phyloP scores from a whole-genome alignment of 2,113 vertebrate genomes.

The Etheostoma cragini region DNA sequence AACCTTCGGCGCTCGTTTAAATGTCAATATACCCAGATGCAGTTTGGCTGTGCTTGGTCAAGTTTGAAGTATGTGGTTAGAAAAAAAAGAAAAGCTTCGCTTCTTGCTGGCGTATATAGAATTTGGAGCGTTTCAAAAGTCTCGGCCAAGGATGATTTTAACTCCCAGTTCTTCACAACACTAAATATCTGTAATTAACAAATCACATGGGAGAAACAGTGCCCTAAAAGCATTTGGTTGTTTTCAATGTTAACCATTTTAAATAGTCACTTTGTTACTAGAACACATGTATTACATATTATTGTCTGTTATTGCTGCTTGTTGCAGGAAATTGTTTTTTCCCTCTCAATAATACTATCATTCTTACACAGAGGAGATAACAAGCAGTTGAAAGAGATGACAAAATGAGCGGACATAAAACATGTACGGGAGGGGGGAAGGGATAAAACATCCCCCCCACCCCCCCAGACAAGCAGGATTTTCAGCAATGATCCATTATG shows the following conservation, averaged over 20 bases:
- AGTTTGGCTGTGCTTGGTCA: conserved; percentile 75
- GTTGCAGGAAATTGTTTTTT: not conserved
- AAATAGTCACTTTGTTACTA: not conserved
- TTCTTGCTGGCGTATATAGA: conserved; percentile 52
- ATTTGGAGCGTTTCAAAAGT: conserved; percentile 56
- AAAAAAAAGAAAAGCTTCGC: conserved; percentile 30
- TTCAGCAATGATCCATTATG: conserved; percentile 61
- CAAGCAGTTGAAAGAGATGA: conserved; percentile 30
- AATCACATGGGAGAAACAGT: not conserved
- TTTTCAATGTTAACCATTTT: not conserved
- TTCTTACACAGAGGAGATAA: conserved; percentile 14
- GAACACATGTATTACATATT: conserved; percentile 14
- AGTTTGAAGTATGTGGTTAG: conserved; percentile 73
- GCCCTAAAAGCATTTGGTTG: conserved; percentile 1
- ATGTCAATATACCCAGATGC: conserved; percentile 74
- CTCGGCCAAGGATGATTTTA: conserved; percentile 20
- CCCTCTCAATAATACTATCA: not conserved
- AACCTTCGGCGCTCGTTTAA: conserved; percentile 72
- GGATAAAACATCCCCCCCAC: not conserved
- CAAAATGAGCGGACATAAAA: conserved; percentile 48
- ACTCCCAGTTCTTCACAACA: not conserved
- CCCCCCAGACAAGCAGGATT: conserved; percentile 23
- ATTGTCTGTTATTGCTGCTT: not conserved
- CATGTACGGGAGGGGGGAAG: not conserved
- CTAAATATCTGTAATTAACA: not conserved